Conservation (phyloP, 2,113 vertebrate species). For the Saguinus imperator region DNA sequence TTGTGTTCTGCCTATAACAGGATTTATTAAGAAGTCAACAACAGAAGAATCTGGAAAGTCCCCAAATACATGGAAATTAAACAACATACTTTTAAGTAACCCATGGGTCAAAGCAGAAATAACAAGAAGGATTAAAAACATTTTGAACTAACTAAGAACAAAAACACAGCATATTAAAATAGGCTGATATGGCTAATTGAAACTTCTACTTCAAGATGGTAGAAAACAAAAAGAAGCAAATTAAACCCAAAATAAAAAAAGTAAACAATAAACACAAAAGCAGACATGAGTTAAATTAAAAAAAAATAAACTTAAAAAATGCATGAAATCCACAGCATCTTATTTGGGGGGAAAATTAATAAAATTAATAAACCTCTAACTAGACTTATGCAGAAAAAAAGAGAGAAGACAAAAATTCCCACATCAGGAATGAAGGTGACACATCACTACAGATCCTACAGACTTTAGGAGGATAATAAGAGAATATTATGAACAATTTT, state of each 20-base stretch:
- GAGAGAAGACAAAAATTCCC: neutral
- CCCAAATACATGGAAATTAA: slow-evolving; percentile 55
- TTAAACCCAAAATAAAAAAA: neutral
- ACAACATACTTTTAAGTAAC: slow-evolving; percentile 21
- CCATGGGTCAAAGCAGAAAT: neutral
- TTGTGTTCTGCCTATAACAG: neutral
- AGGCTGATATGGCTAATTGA: neutral
- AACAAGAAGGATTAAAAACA: neutral
- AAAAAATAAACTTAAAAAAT: neutral
- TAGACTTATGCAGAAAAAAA: neutral
- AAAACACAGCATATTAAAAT: neutral
- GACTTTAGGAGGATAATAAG: neutral
- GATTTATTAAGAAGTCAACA: slow-evolving; percentile 37
- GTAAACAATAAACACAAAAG: neutral
- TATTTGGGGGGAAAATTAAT: neutral
- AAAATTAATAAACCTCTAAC: neutral
- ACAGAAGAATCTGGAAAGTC: slow-evolving; percentile 34
- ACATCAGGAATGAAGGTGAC: neutral
- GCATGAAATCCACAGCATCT: neutral
- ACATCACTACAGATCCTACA: neutral
- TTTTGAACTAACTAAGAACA: neutral
- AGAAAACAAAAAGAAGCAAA: neutral
- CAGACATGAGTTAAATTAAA: slow-evolving; percentile 8
- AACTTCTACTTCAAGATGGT: neutral
- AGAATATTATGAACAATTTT: neutral